phyloP scores from a whole-genome alignment of 1,140 invertebrate genomes.

The Diprion similis region DNA sequence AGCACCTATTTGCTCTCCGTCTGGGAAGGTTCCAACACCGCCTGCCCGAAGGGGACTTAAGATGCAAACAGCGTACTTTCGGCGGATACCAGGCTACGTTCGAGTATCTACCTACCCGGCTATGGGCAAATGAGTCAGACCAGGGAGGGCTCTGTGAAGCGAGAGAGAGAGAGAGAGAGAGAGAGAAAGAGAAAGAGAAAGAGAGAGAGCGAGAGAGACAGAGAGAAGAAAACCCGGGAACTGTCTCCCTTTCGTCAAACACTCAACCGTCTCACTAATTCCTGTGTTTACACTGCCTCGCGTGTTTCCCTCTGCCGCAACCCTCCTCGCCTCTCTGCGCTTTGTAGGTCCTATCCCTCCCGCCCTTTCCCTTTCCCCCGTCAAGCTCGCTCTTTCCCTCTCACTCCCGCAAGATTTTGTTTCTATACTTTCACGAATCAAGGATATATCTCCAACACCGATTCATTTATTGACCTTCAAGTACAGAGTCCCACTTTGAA shows the following conservation, averaged over 20 bases:
- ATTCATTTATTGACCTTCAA: no score
- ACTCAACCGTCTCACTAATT: conserved; percentile 6
- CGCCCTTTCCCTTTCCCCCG: neutral
- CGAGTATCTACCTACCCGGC: neutral
- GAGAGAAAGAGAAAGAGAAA: neutral
- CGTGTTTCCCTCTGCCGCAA: neutral
- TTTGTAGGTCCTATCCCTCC: neutral
- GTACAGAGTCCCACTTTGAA: no score
- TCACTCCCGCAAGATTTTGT: no score
- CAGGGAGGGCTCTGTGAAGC: neutral
- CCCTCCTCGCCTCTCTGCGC: neutral
- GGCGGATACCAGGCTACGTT: neutral
- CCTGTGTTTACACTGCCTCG: neutral
- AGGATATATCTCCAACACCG: no score
- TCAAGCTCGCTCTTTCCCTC: no score
- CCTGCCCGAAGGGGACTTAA: neutral
- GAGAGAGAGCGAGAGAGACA: conserved; percentile 13
- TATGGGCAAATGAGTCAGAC: neutral
- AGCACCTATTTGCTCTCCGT: no score
- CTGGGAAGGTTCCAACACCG: neutral
- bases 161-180: neutral
- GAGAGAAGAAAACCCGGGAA: neutral
- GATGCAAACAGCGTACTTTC: conserved; percentile 7
- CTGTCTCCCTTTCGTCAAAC: conserved; percentile 7
- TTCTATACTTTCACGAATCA: no score